These are phyloP conservation scores for Paragorgia papillata DNA, from an alignment of 92 coral and sea anemone species.

Conservation along the genomic window DNA sequence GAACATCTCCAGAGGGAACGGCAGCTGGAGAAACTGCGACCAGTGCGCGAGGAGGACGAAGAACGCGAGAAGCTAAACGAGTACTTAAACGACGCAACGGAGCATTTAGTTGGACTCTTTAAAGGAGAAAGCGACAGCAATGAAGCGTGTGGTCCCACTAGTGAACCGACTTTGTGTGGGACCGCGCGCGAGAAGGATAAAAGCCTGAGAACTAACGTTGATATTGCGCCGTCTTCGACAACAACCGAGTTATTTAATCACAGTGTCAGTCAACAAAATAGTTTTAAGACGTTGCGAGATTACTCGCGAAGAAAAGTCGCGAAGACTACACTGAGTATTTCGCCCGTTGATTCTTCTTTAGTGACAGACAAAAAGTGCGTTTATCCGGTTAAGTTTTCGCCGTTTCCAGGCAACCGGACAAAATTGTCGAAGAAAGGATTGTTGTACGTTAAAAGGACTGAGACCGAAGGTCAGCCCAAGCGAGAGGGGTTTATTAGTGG, in stretches of 20 bases:
- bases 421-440: slow-evolving; percentile 70
- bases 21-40: slow-evolving; percentile 39
- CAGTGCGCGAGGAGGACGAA: slow-evolving; percentile 37
- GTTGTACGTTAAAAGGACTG: slow-evolving; percentile 78
- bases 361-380: slow-evolving; percentile 80
- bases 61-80: slow-evolving; percentile 46
- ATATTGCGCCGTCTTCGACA: slow-evolving; percentile 7
- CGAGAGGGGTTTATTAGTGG: slow-evolving; percentile 45
- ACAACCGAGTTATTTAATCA: neutral
- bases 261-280: slow-evolving; percentile 9
- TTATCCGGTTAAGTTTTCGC: slow-evolving; percentile 85
- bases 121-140: slow-evolving; percentile 73
- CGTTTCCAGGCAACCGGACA: slow-evolving; percentile 85
- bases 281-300: slow-evolving; percentile 6
- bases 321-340: slow-evolving; percentile 44
- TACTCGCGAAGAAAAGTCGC: slow-evolving; percentile 33
- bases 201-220: neutral
- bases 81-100: slow-evolving; percentile 77
- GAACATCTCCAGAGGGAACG: slow-evolving; percentile 54
- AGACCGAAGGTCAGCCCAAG: slow-evolving; percentile 49
- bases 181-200: neutral
- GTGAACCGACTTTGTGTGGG: slow-evolving; percentile 5
- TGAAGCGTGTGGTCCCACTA: slow-evolving; percentile 14
- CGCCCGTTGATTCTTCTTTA: slow-evolving; percentile 70
- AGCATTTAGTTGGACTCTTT: slow-evolving; percentile 82